Evolutionary conservation across 2,113 vertebrate genomes (phyloP), one percentile per base, ranked within the genome.

Genomic region (Dolichotis patagonum): DNA sequence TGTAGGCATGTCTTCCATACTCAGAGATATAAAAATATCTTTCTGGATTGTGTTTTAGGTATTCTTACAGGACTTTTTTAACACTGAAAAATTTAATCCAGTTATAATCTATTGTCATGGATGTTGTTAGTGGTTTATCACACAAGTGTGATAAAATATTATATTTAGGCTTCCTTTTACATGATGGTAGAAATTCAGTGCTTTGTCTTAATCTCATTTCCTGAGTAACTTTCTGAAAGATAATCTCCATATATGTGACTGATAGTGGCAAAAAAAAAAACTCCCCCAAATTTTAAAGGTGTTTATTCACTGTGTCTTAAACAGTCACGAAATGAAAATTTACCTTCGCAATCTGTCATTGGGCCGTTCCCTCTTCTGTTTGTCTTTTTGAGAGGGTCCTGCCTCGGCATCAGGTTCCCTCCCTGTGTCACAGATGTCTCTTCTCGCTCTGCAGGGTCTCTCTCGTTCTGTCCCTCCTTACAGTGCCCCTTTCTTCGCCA

Each of bases 401-500:
- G 1, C 20, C 9, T 7, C 32, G 2, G 1, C 0, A 0, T 17
- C n/a, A 6, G 62, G 60, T 9, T 46, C 22, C 28, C 17, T 38
- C 1, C 28, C 19, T 4, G 10, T 3, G 0, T 24, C 35, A 30
- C 35, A 46, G 60, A 24, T n/a, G 35, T 52, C 7, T n/a, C 28
- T 7, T 52, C 22, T 41, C 56, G 16, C 38, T 43, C 38, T 49
- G 81, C 24, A 1, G 26, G 8, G 46, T 7, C 4, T 22, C 43
- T 14, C 35, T 41, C 26, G 52, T 65, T 84, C 16, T 67, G 52
- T 90, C 56, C 62, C 22, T 88, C 11, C 3, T 63, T 9, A 5
- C 12, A 7, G 1, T n/a, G 84, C 26, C 14, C 19, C 56, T 69
- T 83, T 35, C 71, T 52, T 43, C 28, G 32, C 41, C 8, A 7